A percentile compares a stretch with the other conserved stretches of the same genome.
Conservation (phyloP, 2,888 invertebrate genomes). For the Aricia artaxerxes region DNA sequence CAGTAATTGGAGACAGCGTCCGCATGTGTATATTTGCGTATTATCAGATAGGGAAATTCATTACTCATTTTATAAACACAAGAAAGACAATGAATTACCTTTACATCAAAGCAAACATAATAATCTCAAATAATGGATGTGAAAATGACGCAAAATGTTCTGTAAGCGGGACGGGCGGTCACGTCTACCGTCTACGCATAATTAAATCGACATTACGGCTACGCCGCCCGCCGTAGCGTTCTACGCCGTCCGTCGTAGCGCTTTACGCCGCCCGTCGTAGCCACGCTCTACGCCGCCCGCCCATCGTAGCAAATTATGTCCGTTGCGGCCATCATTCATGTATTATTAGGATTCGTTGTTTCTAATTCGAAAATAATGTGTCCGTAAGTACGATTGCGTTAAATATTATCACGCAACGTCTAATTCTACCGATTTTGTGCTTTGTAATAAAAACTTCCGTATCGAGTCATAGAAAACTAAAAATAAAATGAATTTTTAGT, state of each 20-base stretch:
- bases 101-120: background rate
- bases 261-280: slow-evolving; percentile 14
- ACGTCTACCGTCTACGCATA: slow-evolving; percentile 2
- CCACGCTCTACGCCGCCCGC: slow-evolving; percentile 1
- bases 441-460: background rate
- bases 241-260: slow-evolving; percentile 12
- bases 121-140: background rate
- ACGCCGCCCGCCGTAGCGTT: background rate
- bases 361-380: slow-evolving; percentile 11
- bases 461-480: background rate
- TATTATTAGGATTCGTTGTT: background rate
- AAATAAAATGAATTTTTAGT: background rate
- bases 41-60: background rate
- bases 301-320: slow-evolving; percentile 20
- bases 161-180: background rate
- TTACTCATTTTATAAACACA: background rate
- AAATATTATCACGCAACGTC: background rate
- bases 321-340: slow-evolving; percentile 16
- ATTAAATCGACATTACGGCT: slow-evolving; percentile 15
- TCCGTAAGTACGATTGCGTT: background rate
- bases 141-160: background rate
- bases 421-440: background rate
- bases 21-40: background rate
- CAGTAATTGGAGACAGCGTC: background rate
- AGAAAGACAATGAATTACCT: background rate